phyloP scores from a whole-genome alignment of 2,797 vertebrate species.

The Sebastes minor region DNA sequence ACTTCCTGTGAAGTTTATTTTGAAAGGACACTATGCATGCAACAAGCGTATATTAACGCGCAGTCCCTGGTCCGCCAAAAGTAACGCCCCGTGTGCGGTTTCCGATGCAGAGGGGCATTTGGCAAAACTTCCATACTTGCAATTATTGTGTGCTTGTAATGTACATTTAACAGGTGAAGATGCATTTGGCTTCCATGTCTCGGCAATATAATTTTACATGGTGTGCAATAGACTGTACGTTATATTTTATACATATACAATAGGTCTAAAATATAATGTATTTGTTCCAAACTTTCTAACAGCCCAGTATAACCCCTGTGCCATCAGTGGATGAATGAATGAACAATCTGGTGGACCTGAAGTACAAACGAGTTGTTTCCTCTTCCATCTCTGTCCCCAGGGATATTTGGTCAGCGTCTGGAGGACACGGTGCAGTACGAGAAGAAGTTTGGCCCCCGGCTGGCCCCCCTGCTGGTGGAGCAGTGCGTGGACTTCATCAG shows the following conservation, averaged over 20 bases:
- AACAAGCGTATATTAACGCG: no score
- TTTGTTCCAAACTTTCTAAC: neutral
- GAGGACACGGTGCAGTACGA: conserved; percentile 93
- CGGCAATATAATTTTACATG: neutral
- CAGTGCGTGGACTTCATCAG: conserved; percentile 98
- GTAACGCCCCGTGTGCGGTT: no score
- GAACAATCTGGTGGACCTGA: neutral
- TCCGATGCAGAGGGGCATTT: no score
- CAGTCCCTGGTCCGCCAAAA: no score
- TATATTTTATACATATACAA: neutral
- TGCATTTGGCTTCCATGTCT: neutral
- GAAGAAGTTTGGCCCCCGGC: conserved; percentile 87
- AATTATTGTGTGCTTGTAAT: neutral
- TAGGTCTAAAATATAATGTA: neutral
- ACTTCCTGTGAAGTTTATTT: no score
- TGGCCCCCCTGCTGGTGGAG: conserved; percentile 92
- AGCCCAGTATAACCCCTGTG: neutral
- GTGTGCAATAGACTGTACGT: neutral
- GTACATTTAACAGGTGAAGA: no score
- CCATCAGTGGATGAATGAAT: neutral
- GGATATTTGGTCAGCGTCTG: conserved; percentile 93
- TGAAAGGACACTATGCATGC: no score
- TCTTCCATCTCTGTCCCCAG: conserved; percentile 69
- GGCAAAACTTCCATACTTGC: neutral
- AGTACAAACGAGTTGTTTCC: neutral